phyloP scores from a whole-genome alignment of 2,797 vertebrate species.

The Phaenicophaeus curvirostris region DNA sequence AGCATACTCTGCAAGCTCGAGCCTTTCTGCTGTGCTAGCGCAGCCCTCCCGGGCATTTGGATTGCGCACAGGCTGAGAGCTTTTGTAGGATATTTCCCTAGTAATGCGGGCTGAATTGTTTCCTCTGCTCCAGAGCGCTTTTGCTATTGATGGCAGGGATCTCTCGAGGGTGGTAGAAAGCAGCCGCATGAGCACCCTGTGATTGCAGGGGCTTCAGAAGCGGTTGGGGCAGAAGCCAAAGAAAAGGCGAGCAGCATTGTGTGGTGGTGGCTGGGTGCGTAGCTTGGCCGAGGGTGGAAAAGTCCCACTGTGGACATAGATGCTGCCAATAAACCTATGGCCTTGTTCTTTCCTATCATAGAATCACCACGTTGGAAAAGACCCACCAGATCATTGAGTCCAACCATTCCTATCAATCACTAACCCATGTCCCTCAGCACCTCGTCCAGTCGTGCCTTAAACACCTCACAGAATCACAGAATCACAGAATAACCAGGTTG shows the following conservation, averaged over 20 bases:
- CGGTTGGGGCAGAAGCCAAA: not conserved
- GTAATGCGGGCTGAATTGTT: not conserved
- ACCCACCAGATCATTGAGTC: too few relatives aligned
- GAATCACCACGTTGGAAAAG: too few relatives aligned
- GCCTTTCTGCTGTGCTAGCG: not conserved
- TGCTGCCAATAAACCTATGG: not conserved
- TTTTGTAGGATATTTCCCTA: not conserved
- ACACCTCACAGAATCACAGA: too few relatives aligned
- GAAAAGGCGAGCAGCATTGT: not conserved
- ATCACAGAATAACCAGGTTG: too few relatives aligned
- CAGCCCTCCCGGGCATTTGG: not conserved
- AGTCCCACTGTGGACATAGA: fast-evolving
- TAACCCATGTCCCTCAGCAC: too few relatives aligned
- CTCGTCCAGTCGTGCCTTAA: too few relatives aligned
- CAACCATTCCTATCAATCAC: too few relatives aligned
- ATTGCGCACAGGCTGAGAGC: not conserved
- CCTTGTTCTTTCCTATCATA: not conserved
- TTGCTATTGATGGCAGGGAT: not conserved
- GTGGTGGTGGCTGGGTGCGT: fast-evolving
- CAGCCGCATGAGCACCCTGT: fast-evolving
- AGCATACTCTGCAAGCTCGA: not conserved
- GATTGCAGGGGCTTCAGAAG: not conserved
- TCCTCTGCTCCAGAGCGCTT: not conserved
- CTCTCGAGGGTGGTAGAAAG: not conserved
- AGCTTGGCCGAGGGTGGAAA: not conserved